phyloP scores from a whole-genome alignment of 2,797 vertebrate genomes.

The Kryptolebias ocellatus region DNA sequence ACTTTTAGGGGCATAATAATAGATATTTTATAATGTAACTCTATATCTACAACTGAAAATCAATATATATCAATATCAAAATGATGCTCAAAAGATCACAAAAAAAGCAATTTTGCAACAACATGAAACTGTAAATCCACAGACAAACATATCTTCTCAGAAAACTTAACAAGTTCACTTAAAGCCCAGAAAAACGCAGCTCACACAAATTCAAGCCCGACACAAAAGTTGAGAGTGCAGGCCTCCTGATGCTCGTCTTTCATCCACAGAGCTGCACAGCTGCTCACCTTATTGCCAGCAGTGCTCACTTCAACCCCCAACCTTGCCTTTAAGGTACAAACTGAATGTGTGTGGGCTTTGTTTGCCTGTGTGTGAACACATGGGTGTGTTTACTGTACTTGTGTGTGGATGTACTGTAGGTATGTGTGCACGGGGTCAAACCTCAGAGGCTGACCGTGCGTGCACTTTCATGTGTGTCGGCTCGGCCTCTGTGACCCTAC shows the following conservation, averaged over 20 bases:
- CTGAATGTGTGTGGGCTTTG: slow-evolving; percentile 66
- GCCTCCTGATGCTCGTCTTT: slow-evolving; percentile 77
- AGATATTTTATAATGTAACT: no score
- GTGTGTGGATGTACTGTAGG: slow-evolving; percentile 16
- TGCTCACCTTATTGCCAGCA: slow-evolving; percentile 83
- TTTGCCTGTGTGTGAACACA: slow-evolving; percentile 34
- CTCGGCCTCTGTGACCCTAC: slow-evolving; percentile 54
- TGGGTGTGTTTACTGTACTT: not conserved
- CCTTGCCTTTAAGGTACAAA: slow-evolving; percentile 74
- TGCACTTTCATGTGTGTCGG: slow-evolving; percentile 38
- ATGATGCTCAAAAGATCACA: not conserved
- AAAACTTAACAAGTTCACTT: slow-evolving; percentile 19
- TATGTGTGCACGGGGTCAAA: slow-evolving; percentile 54
- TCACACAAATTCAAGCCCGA: slow-evolving; percentile 21
- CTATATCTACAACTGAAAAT: no score
- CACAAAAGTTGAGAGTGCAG: slow-evolving; percentile 46
- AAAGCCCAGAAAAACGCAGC: slow-evolving; percentile 33
- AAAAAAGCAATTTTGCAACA: slow-evolving; percentile 4
- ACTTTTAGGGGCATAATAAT: no score
- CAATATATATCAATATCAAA: no score
- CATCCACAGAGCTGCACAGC: slow-evolving; percentile 77
- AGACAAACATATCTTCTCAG: slow-evolving; percentile 11
- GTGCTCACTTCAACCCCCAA: slow-evolving; percentile 75
- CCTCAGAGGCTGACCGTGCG: slow-evolving; percentile 58
- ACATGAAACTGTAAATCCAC: slow-evolving; percentile 12